Conservation (phyloP, 2,113 vertebrate genomes). For the Corythaixoides concolor region DNA sequence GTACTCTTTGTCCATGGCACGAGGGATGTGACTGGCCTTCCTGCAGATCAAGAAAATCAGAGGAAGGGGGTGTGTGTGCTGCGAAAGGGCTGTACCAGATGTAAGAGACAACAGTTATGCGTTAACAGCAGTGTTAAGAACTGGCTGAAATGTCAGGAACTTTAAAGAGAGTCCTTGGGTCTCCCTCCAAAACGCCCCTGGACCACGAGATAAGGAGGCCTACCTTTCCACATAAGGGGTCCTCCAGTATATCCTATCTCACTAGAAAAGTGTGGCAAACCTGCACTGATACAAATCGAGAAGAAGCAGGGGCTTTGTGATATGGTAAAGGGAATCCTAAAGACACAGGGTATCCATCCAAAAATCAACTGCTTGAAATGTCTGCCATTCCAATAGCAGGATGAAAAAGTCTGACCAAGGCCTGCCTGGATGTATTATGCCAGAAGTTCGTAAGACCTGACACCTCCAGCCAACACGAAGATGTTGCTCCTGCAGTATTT, state of each 20-base stretch:
- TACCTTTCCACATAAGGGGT: neutral
- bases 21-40: neutral
- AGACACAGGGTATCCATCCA: neutral
- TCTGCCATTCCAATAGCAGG: neutral
- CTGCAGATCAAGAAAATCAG: neutral
- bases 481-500: neutral
- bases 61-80: neutral
- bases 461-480: neutral
- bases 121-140: neutral
- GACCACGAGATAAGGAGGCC: neutral
- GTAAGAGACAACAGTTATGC: neutral
- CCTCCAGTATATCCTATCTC: neutral
- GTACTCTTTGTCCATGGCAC: accelerated
- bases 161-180: neutral
- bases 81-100: neutral
- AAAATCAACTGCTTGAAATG: neutral
- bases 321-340: neutral
- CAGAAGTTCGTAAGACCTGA: neutral
- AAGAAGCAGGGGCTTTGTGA: neutral
- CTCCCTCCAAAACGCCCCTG: neutral
- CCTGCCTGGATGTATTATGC: neutral
- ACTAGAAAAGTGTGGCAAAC: neutral
- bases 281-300: neutral
- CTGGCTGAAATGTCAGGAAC: neutral
- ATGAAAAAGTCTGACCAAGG: neutral